Evolutionary conservation across 2,888 invertebrate genomes (phyloP).

Genomic region (Aporophyla lueneburgensis): DNA sequence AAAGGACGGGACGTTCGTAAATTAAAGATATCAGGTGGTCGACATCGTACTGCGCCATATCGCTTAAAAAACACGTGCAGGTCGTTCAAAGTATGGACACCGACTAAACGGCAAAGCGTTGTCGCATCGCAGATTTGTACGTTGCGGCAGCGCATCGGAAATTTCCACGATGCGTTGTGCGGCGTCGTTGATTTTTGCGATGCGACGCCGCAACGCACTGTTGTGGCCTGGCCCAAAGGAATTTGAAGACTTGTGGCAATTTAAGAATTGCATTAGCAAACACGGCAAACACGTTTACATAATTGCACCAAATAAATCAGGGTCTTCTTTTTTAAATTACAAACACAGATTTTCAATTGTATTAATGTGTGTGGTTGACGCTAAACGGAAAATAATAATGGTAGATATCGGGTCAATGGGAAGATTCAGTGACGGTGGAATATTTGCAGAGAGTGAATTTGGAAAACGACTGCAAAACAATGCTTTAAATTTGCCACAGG

Average conservation of each 20-base stretch:
- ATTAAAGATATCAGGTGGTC: conserved; percentile 37
- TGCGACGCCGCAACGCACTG: neutral
- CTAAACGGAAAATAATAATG: neutral
- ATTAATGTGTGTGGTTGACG: neutral
- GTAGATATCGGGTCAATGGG: conserved; percentile 6
- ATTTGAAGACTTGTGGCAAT: conserved; percentile 9
- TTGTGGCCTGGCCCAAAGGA: neutral
- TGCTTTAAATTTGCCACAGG: neutral
- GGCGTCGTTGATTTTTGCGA: conserved; percentile 27
- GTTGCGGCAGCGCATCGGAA: conserved; percentile 27
- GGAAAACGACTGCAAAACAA: neutral
- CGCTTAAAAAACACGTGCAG: conserved; percentile 37
- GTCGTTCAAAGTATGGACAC: conserved; percentile 35
- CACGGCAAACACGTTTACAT: conserved; percentile 2
- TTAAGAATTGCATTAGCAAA: neutral
- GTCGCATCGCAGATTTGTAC: conserved; percentile 28
- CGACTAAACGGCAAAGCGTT: conserved; percentile 29
- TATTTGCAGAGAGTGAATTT: conserved; percentile 1
- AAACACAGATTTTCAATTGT: conserved; percentile 1
- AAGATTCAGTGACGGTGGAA: neutral
- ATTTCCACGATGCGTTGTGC: conserved; percentile 30
- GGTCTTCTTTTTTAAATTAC: neutral
- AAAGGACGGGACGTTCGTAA: conserved; percentile 42
- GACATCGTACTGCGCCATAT: conserved; percentile 38
- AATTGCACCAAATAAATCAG: neutral